A percentile compares a stretch with the other conserved stretches of the same genome.
Evolutionary conservation across 2,888 invertebrate species (phyloP).

Genomic region (Erynnis tages): DNA sequence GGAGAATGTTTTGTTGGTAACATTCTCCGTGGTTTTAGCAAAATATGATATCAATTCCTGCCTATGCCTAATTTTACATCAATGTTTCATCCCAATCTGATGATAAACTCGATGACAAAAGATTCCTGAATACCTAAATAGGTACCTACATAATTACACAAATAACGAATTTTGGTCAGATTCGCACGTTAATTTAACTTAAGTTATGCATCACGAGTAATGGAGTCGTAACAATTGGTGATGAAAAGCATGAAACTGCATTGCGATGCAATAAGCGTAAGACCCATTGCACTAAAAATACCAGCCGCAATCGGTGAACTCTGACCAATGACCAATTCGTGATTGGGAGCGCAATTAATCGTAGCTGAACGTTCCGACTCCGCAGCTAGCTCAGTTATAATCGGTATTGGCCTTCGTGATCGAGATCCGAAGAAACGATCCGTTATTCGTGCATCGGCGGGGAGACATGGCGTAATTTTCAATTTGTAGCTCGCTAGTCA

Average conservation of each 20-base stretch:
- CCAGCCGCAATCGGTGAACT: conserved; percentile 32
- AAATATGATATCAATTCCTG: no score
- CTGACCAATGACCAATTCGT: conserved; percentile 43
- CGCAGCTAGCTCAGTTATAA: conserved; percentile 30
- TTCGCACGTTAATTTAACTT: no score
- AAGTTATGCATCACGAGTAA: no score
- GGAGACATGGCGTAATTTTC: conserved; percentile 45
- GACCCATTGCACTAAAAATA: conserved; percentile 2
- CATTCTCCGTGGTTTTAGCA: no score
- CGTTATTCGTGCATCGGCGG: conserved; percentile 48
- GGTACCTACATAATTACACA: no score
- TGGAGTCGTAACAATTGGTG: not conserved
- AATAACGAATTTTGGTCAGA: no score
- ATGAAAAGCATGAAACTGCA: conserved; percentile 1
- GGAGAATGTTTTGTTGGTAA: no score
- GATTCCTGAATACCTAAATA: no score
- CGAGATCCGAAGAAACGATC: conserved; percentile 35
- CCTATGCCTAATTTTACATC: no score
- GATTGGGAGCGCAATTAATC: conserved; percentile 52
- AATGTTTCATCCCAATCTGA: no score
- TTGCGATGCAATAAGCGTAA: conserved; percentile 9
- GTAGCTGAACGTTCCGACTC: conserved; percentile 37
- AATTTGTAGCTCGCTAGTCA: conserved; percentile 35
- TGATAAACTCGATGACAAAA: no score
- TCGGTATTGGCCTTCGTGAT: conserved; percentile 35